phyloP scores from a whole-genome alignment of 2,113 vertebrate genomes.

The Bothrops jararaca region DNA sequence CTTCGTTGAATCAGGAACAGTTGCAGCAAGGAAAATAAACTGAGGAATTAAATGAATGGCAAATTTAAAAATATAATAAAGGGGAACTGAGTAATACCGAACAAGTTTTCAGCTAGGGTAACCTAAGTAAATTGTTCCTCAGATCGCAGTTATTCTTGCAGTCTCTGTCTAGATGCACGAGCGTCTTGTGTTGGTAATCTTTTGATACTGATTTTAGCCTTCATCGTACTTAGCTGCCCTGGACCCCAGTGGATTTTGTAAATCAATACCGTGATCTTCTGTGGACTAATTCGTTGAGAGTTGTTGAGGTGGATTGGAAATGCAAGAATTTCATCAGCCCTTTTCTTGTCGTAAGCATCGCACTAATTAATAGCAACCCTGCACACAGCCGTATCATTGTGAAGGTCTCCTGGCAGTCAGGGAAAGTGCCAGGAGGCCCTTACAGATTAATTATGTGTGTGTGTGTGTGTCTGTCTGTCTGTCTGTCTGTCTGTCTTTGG shows the following conservation, averaged over 20 bases:
- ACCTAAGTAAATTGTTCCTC: not conserved
- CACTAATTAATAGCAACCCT: conserved; percentile 49
- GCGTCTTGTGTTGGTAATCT: conserved; percentile 39
- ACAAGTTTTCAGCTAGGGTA: not conserved
- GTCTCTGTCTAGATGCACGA: conserved; percentile 44
- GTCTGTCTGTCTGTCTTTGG: too few relatives aligned
- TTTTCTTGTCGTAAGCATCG: conserved; percentile 20
- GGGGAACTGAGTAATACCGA: too few relatives aligned
- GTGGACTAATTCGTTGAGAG: conserved; percentile 32
- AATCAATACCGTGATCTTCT: conserved; percentile 28
- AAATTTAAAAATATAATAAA: not conserved
- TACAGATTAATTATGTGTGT: not conserved
- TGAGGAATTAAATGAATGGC: not conserved
- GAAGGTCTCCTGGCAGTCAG: conserved; percentile 37
- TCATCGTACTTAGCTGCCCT: not conserved
- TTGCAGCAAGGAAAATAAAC: not conserved
- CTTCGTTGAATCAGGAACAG: not conserved
- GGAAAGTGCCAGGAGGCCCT: not conserved
- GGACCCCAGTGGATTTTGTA: conserved; percentile 23
- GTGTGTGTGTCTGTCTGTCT: too few relatives aligned
- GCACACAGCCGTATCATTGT: conserved; percentile 10
- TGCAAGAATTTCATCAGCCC: conserved; percentile 27
- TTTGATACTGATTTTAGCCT: conserved; percentile 5
- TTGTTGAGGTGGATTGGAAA: conserved; percentile 35
- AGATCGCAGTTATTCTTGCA: not conserved